Conservation (phyloP, 2,113 vertebrate genomes). For the Atherinomorus stipes region DNA sequence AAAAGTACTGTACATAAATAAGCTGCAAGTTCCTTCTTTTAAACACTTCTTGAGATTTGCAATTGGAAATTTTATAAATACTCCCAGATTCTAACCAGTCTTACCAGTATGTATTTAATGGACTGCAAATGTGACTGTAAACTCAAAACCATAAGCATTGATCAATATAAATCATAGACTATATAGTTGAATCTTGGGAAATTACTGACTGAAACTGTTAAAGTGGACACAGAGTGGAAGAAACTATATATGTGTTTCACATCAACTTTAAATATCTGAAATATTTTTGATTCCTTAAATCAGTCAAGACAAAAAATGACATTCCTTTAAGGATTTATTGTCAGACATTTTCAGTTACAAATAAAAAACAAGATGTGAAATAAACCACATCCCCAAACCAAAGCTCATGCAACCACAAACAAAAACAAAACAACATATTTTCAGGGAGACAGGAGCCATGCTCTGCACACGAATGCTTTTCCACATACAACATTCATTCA, state of each 20-base stretch:
- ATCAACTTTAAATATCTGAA: neutral
- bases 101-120: neutral
- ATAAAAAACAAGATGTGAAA: conserved; percentile 46
- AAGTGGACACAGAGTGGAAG: neutral
- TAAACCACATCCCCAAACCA: conserved; percentile 10
- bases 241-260: no score
- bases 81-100: neutral
- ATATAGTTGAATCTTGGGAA: neutral
- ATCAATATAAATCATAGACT: no score
- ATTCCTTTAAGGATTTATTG: conserved; percentile 50
- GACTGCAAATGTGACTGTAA: conserved; percentile 5
- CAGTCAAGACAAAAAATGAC: neutral
- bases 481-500: neutral
- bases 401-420: neutral
- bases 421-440: neutral
- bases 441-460: neutral
- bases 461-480: neutral
- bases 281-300: neutral
- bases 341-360: conserved; percentile 71
- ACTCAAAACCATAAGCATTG: neutral
- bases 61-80: no score
- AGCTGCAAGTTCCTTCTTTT: neutral
- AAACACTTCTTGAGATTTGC: no score
- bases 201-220: no score
- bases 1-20: neutral